phyloP scores from a whole-genome alignment of 2,113 vertebrate species.

The Laticauda colubrina region DNA sequence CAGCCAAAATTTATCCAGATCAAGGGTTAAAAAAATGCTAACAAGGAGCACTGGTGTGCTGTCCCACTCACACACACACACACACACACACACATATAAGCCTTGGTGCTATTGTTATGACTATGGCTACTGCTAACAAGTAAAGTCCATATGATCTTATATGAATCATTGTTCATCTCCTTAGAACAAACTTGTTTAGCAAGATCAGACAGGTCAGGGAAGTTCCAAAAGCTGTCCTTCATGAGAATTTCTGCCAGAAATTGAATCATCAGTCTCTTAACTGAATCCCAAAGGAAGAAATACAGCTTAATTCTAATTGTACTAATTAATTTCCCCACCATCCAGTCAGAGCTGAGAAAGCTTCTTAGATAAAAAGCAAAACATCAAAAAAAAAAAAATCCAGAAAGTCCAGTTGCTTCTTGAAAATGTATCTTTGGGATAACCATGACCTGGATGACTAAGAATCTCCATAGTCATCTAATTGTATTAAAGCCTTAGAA shows the following conservation, averaged over 20 bases:
- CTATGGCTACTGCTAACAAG: background rate
- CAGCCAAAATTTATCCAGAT: background rate
- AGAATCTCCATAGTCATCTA: background rate
- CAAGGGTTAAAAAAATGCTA: background rate
- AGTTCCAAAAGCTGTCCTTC: background rate
- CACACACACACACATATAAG: background rate
- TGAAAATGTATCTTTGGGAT: no score
- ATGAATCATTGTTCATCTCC: background rate
- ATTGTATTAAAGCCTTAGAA: background rate
- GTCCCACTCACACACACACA: no score
- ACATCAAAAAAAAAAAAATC: no score
- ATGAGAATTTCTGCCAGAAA: background rate
- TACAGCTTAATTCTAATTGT: background rate
- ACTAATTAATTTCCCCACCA: background rate
- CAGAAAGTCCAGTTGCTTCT: no score
- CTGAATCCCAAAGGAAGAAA: background rate
- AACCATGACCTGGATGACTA: no score
- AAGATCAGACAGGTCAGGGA: background rate
- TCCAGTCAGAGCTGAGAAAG: no score
- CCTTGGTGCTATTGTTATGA: background rate
- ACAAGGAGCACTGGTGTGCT: no score
- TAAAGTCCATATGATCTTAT: background rate
- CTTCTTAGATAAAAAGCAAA: no score
- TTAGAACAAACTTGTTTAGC: background rate
- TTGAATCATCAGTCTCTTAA: background rate